Evolutionary conservation across 1,140 invertebrate species (phyloP), one percentile per base, ranked within the genome.

Genomic region (Eueides isabella): DNA sequence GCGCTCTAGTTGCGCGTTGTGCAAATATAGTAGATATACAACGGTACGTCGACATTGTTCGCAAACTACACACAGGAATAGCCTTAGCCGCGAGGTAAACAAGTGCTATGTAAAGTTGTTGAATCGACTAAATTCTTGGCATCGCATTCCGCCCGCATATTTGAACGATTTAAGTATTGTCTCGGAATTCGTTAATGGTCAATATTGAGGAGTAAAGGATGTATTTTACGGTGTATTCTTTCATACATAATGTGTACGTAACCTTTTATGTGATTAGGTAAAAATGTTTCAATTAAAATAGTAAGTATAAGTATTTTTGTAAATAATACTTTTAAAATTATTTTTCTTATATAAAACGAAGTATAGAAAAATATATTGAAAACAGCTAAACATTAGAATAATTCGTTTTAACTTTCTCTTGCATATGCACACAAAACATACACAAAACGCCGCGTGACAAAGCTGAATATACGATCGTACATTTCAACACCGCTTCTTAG

Each of bases 71-170:
- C 61, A 71, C 62, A 67, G 67, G 67, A 74, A 73, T 74, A 74
- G 68, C 67, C 44, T 75, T 67, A 71, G 71, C 67, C 33, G 72
- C 72, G 76, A 77, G 76, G 76, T 74, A 74, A 77, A 77, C 76
- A 71, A 74, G 76, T 67, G 72, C 72, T 70, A 41, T 66, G 74
- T 74, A 74, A 84, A 89, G 83, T 85, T 76, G 80, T 77, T 75
- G 80, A 83, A 83, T 90, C 81, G 80, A 87, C 86, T 79, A 89
- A 89, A 91, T 90, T 91, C 88, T 88, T 91, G 83, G 89, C 89
- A 89, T 86, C 79, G 81, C 82, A 19, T 61, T 71, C 78, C 78
- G 81, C 79, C 75, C 82, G 83, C 82, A 87, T 87, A 88, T 86
- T 87, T 90, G 77, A 74, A 79, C 78, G 75, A 76, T 77, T 81